phyloP scores from a whole-genome alignment of 2,113 vertebrate species.

The Gymnocephalus cernua region DNA sequence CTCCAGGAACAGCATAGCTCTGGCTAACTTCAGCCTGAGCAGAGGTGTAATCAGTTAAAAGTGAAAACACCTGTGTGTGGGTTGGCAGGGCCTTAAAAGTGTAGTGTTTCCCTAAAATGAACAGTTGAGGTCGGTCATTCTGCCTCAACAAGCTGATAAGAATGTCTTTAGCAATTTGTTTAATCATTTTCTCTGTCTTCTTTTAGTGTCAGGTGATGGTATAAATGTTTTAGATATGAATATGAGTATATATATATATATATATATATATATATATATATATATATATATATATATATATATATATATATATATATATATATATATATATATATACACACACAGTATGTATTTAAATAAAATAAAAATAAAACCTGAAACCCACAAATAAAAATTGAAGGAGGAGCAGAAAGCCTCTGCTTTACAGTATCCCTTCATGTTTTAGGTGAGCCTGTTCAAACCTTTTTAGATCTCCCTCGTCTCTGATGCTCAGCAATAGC shows the following conservation, averaged over 20 bases:
- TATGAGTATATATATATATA: no score
- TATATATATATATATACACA: no score
- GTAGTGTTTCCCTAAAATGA: background rate
- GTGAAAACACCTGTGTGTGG: background rate
- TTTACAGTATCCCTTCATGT: background rate
- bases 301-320: no score
- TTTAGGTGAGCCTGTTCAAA: background rate
- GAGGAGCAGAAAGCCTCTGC: background rate
- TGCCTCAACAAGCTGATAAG: background rate
- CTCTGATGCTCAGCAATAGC: background rate
- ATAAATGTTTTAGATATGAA: background rate
- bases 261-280: no score
- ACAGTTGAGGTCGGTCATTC: background rate
- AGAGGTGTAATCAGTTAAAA: background rate
- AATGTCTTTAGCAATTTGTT: background rate
- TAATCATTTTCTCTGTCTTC: background rate
- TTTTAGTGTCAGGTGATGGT: background rate
- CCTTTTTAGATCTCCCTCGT: background rate
- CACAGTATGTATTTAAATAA: no score
- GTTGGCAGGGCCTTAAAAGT: background rate
- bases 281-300: no score
- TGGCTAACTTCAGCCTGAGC: background rate
- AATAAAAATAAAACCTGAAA: background rate
- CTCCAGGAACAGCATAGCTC: background rate
- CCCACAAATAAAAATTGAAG: background rate